phyloP scores from a whole-genome alignment of 53 echinoderm and acorn worm genomes.

The Actinopyga echinites region DNA sequence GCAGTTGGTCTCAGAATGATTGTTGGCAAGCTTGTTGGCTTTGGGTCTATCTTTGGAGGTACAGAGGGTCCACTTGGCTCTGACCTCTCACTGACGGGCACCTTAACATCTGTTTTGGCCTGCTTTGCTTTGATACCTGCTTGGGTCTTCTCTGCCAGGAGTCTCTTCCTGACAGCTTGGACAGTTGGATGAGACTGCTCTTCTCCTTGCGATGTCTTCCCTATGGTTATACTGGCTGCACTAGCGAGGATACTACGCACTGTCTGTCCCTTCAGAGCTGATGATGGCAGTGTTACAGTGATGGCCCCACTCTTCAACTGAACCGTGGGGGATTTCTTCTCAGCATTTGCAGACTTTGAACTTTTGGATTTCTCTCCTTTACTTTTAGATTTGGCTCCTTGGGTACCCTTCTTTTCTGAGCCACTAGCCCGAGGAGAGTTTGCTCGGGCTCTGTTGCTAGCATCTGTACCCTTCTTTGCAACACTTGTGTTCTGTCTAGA shows the following conservation, averaged over 20 bases:
- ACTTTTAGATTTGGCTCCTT: background rate
- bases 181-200: conserved; percentile 39
- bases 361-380: conserved; percentile 45
- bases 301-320: conserved; percentile 53
- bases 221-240: conserved; percentile 47
- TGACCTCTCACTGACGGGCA: background rate
- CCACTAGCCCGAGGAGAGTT: background rate
- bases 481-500: background rate
- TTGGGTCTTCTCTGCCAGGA: conserved; percentile 27
- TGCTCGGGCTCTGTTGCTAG: background rate
- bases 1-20: conserved; percentile 28
- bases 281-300: conserved; percentile 60
- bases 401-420: background rate
- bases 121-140: background rate
- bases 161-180: conserved; percentile 35
- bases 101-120: conserved; percentile 1
- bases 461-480: background rate
- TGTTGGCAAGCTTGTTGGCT: conserved; percentile 15
- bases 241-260: conserved; percentile 63
- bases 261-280: conserved; percentile 64
- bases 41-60: background rate
- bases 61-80: background rate
- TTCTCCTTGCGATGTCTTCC: conserved; percentile 14
- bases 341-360: conserved; percentile 17
- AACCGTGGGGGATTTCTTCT: conserved; percentile 30